Base-by-base conservation (phyloP, 2,797 vertebrate genomes). In the Leptodactylus fallax region DNA sequence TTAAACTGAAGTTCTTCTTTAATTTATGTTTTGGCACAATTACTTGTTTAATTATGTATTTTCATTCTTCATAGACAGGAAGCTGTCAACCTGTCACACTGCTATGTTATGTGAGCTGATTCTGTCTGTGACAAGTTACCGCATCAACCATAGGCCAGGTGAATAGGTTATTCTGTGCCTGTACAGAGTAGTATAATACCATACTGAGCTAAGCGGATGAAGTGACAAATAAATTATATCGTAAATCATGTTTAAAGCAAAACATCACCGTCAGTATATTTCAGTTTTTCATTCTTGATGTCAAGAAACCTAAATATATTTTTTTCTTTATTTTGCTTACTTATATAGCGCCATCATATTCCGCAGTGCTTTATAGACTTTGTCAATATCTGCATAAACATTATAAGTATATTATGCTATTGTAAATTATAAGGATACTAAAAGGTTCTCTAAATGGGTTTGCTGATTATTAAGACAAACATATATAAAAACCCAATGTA, bases 1-100 rank as follows among this genome's bases (percentile, higher is more conserved):
- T 51, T 23, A n/a, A 23, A 77, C 4, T 77, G 21, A 74, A 4
- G 4, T 77, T 77, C 21, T 49, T 51, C 3, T 51, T 72, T 77
- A 51, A 53, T 77, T 77, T 53, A 77, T 77, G 49, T 77, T 77
- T 77, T 77, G 72, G 21, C 53, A 77, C 23, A 51, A 77, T 77
- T 77, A 77, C 47, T 77, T 77, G 72, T n/a, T 77, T 77, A 77
- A 77, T 77, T 77, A 77, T 77, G 72, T 77, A 77, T 77, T 77
- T 77, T 77, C 49, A 23, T 77, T 77, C 47, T 23, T n/a, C 47
- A 11, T 47, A 77, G 72, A 77, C 72, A 77, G n/a, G 19, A 77
- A 77, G 6, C 72, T 77, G 72, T 77, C 72, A 77, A 23, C 72
- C 47, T 77, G 72, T 77, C 72, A 51, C 47, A 74, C 47, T 51